phyloP scores from a whole-genome alignment of 2,888 invertebrate genomes.

The Macrosiphum euphorbiae region DNA sequence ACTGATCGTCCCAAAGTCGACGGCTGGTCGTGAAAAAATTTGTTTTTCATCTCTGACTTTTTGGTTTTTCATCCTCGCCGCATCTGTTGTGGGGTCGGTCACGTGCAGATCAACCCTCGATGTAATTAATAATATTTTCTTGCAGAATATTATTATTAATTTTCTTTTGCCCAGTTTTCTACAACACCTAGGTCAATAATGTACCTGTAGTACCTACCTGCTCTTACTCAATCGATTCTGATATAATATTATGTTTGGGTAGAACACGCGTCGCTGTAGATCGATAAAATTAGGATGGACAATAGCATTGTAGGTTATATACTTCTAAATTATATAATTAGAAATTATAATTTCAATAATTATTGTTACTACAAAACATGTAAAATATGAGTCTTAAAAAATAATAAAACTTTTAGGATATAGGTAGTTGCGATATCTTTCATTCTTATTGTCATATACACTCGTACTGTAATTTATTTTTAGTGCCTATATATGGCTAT shows the following conservation, averaged over 20 bases:
- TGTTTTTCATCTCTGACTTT: neutral
- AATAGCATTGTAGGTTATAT: neutral
- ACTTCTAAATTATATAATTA: neutral
- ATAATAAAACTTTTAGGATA: no score
- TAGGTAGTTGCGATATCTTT: no score
- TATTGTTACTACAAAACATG: neutral
- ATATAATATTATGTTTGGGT: neutral
- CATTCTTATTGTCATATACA: no score
- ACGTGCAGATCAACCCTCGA: neutral
- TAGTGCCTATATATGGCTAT: no score
- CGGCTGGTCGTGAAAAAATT: neutral
- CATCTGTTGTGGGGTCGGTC: neutral
- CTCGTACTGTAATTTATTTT: no score
- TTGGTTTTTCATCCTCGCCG: neutral
- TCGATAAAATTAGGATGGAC: neutral
- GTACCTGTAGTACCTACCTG: no score
- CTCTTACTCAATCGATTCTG: neutral
- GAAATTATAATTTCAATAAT: neutral
- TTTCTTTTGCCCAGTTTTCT: neutral
- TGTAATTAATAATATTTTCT: slow-evolving; percentile 12
- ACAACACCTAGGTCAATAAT: neutral
- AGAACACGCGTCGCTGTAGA: neutral
- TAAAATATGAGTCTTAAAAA: no score
- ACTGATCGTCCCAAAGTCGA: neutral
- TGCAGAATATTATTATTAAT: neutral